Percentiles rank a stretch among this genome's conserved stretches.
Evolutionary conservation across 2,888 invertebrate species (phyloP).

Genomic region (Trachelus troglodyta): DNA sequence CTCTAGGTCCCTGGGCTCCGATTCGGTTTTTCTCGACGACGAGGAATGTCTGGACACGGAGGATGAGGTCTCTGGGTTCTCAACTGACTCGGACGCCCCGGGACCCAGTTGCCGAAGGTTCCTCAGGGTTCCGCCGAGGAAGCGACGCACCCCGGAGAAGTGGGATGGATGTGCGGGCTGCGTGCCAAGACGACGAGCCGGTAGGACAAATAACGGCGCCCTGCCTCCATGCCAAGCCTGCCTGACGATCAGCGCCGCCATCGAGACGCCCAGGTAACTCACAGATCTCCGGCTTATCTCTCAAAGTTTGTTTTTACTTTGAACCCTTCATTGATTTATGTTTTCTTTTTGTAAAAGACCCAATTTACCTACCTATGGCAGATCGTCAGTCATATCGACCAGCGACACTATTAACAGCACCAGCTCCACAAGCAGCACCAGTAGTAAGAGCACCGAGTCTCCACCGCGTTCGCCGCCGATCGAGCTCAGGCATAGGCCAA

Average conservation of each 20-base stretch:
- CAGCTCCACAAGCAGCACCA: constrained; percentile 51
- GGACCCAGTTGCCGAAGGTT: constrained; percentile 61
- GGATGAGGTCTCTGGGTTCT: constrained; percentile 86
- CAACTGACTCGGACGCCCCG: constrained; percentile 80
- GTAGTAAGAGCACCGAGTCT: constrained; percentile 52
- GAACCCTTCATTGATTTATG: background rate
- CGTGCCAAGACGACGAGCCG: constrained; percentile 58
- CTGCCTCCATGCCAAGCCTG: constrained; percentile 48
- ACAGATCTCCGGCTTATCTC: background rate
- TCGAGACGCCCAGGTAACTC: constrained; percentile 58
- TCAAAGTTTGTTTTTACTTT: background rate
- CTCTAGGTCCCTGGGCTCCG: constrained; percentile 78
- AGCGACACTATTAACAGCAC: constrained; percentile 13
- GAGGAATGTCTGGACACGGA: constrained; percentile 78
- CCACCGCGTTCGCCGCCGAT: constrained; percentile 54
- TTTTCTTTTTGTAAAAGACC: background rate
- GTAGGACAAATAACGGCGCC: constrained; percentile 30
- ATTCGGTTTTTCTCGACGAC: constrained; percentile 81
- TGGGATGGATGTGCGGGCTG: constrained; percentile 67
- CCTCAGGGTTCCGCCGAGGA: constrained; percentile 65
- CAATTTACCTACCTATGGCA: constrained; percentile 21
- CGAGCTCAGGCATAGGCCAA: constrained; percentile 57
- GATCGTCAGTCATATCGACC: constrained; percentile 54
- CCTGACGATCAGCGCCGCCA: constrained; percentile 60
- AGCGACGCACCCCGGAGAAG: constrained; percentile 54